Percentiles rank a stretch among this genome's conserved stretches.
These are phyloP conservation scores for Agelaius phoeniceus DNA, from an alignment of 2,113 vertebrate species.

Conservation along the genomic window DNA sequence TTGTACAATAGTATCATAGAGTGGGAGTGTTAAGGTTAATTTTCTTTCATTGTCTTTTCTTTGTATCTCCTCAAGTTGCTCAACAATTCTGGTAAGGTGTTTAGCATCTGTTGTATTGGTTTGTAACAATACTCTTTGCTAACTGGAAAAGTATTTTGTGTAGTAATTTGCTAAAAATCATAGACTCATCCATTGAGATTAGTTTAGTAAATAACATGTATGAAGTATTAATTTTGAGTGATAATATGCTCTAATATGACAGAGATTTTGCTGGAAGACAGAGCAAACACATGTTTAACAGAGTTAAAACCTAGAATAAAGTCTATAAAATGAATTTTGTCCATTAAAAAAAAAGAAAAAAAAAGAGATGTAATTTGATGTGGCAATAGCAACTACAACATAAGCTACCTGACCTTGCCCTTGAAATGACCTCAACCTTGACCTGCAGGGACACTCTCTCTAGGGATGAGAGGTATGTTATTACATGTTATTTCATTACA, in stretches of 20 bases:
- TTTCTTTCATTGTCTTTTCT: not conserved
- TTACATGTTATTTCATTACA: conserved; percentile 66
- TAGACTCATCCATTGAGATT: not conserved
- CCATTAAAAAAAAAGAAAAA: not conserved
- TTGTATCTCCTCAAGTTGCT: not conserved
- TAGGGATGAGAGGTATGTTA: conserved; percentile 48
- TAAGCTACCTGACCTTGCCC: conserved; percentile 1
- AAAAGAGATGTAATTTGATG: not conserved
- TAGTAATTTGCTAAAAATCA: not conserved
- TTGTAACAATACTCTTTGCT: not conserved
- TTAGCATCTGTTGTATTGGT: not conserved
- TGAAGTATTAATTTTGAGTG: not conserved
- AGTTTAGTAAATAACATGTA: not conserved
- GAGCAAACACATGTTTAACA: not conserved
- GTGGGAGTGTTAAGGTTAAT: not conserved
- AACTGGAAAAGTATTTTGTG: not conserved
- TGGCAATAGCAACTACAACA: not conserved
- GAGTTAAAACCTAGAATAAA: not conserved
- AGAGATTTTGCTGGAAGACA: not conserved
- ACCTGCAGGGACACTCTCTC: conserved; percentile 20
- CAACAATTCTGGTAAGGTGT: not conserved
- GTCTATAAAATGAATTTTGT: not conserved
- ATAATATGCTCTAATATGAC: not conserved
- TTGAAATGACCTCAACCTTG: conserved; percentile 22
- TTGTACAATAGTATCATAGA: not conserved